Evolutionary conservation across 2,113 vertebrate species (phyloP).

Genomic region (Delphinapterus leucas): DNA sequence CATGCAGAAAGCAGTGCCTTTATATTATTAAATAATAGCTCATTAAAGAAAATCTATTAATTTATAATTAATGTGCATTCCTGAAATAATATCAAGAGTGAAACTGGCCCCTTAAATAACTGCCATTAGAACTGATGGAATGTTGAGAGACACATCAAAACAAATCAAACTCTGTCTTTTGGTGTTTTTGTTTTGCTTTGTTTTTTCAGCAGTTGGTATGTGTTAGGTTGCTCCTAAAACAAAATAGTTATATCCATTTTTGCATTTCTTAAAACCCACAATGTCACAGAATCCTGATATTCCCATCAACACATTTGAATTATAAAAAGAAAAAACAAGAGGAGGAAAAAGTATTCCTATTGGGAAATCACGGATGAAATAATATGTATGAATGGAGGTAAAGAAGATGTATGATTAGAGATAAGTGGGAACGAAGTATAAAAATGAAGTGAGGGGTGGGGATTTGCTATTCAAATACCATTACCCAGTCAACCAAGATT

Average conservation of each 20-base stretch:
- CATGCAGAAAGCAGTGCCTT: neutral
- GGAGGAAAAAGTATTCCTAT: neutral
- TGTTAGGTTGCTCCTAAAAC: neutral
- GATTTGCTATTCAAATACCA: neutral
- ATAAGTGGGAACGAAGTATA: neutral
- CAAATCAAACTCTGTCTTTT: neutral
- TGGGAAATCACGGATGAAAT: neutral
- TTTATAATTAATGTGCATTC: neutral
- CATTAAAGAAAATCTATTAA: neutral
- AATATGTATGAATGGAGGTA: neutral
- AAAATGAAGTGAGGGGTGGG: neutral
- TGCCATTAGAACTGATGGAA: neutral
- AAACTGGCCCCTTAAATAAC: neutral
- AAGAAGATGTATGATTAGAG: neutral
- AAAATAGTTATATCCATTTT: neutral
- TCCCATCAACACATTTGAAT: neutral
- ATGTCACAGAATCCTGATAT: neutral
- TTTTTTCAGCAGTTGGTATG: neutral
- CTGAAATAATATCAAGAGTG: neutral
- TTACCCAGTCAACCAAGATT: neutral
- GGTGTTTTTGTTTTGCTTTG: neutral
- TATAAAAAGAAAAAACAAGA: neutral
- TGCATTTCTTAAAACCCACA: neutral
- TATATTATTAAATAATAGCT: neutral
- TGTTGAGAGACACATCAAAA: neutral